These are phyloP conservation scores for Brachyrhaphis roseni DNA, from an alignment of 2,797 vertebrate genomes.

Conservation along the genomic window DNA sequence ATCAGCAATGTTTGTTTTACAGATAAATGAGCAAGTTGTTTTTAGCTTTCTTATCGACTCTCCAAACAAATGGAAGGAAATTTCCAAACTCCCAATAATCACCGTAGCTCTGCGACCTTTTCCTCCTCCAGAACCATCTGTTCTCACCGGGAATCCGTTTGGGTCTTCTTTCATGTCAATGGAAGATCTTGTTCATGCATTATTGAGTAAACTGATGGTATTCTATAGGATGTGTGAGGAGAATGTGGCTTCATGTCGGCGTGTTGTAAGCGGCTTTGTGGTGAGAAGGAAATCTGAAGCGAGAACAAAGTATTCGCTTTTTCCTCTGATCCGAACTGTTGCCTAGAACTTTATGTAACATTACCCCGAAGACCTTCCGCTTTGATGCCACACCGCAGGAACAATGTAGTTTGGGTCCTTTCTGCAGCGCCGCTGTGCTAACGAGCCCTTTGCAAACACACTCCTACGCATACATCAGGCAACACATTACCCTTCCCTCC, in stretches of 20 bases:
- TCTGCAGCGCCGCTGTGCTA: constrained; percentile 24
- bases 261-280: constrained; percentile 15
- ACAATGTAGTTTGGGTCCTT: constrained; percentile 30
- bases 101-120: constrained; percentile 42
- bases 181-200: constrained; percentile 76
- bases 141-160: constrained; percentile 72
- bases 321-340: constrained; percentile 29
- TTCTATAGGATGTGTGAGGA: constrained; percentile 59
- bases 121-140: constrained; percentile 56
- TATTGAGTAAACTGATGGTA: constrained; percentile 76
- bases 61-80: constrained; percentile 8
- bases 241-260: constrained; percentile 41
- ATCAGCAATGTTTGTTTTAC: no score
- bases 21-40: no score
- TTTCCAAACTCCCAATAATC: constrained; percentile 63
- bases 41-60: no score
- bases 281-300: constrained; percentile 40
- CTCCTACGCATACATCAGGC: constrained; percentile 38
- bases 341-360: constrained; percentile 20
- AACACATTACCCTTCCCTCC: constrained; percentile 46
- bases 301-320: constrained; percentile 45
- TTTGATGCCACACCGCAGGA: constrained; percentile 31
- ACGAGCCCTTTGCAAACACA: constrained; percentile 45
- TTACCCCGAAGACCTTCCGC: constrained; percentile 46
- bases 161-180: constrained; percentile 75